Base-by-base conservation (phyloP, 2,797 vertebrate species). In the Betta splendens region DNA sequence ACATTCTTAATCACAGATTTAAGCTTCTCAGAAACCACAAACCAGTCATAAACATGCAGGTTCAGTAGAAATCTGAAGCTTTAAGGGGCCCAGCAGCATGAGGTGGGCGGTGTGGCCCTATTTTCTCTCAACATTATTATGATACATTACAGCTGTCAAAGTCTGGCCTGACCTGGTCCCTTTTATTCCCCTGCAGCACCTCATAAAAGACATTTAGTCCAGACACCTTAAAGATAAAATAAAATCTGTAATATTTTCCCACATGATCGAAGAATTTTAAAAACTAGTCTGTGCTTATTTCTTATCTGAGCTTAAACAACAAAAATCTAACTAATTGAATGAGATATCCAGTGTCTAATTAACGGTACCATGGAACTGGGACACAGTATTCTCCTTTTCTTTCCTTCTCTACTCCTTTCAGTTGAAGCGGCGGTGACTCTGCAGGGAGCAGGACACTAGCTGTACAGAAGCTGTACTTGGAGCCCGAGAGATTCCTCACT, bases 101-200 rank as follows among this genome's bases (percentile, higher is more conserved):
- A 48, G 33, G 46, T 22, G 17, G 20, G 17, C 22, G 33, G 28
- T 53, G 59, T 48, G 58, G 64, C 23, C 60, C 16, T 56, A 9
- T 68, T 73, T 62, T 60, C 39, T 61, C 38, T 38, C 39, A 31
- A 47, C 48, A 63, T 73, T 74, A 64, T 59, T 36, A 33, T 73
- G 69, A 85, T 78, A 7, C 36, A 80, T 77, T 43, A 42, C 54
- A 20, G 59, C 75, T 76, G 57, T 75, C 76, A 67, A 7, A 45
- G 12, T 35, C 39, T 64, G 46, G n/a, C n/a, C n/a, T n/a, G 66
- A 71, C 47, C 46, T 29, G 5, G 28, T 16, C 31, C 4, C 36
- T 43, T 59, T 51, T 48, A 62, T 48, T 13, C 28, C n/a, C 20
- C 23, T 36, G 53, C 31, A 67, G 61, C 38, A 32, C 36, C 31